phyloP scores from a whole-genome alignment of 2,797 vertebrate genomes.

The Peromyscus eremicus region DNA sequence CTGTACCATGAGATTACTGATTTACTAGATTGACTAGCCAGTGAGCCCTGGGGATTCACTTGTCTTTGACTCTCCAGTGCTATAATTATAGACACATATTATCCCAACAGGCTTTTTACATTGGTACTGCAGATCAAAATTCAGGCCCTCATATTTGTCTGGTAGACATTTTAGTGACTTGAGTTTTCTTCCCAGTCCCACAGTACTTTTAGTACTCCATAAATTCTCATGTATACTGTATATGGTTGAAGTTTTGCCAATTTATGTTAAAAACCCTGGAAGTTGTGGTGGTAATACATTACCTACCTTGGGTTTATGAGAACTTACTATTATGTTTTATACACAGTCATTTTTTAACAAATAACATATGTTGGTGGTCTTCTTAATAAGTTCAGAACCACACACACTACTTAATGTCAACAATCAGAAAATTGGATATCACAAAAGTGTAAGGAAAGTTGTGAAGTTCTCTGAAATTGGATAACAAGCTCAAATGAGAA shows the following conservation, averaged over 20 bases:
- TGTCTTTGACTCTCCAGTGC: background rate
- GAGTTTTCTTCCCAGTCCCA: background rate
- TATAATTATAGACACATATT: background rate
- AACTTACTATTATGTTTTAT: background rate
- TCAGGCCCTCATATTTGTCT: background rate
- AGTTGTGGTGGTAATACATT: background rate
- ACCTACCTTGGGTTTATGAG: background rate
- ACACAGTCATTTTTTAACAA: background rate
- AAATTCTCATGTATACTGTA: accelerated
- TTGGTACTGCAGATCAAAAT: background rate
- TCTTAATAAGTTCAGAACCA: background rate
- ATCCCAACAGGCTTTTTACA: background rate
- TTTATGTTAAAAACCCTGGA: background rate
- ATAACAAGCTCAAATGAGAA: background rate
- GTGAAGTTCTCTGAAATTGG: background rate
- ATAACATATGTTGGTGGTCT: background rate
- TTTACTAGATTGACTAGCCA: background rate
- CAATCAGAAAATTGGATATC: background rate
- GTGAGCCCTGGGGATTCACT: no score
- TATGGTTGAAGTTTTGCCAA: accelerated
- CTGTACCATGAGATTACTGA: no score
- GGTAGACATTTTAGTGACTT: background rate
- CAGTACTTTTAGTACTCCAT: background rate
- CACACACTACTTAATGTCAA: background rate
- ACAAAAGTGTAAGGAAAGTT: background rate